These are phyloP conservation scores for Hydroisotoma schaefferi DNA, from an alignment of 2,888 invertebrate species.

Conservation along the genomic window DNA sequence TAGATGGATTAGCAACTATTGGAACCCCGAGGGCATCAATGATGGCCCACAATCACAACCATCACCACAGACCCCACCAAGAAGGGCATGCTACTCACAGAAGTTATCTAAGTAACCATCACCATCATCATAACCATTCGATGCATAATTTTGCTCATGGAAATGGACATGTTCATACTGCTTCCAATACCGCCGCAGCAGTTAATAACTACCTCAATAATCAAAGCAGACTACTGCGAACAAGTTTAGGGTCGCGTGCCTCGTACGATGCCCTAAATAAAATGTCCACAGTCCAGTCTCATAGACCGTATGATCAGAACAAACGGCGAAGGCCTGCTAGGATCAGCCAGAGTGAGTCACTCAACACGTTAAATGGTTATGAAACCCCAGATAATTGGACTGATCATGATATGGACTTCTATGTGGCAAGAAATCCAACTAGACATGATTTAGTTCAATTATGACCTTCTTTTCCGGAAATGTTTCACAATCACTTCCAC, in stretches of 20 bases:
- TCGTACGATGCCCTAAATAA: conserved; percentile 44
- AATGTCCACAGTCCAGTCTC: conserved; percentile 26
- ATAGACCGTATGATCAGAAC: conserved; percentile 32
- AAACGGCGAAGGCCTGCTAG: conserved; percentile 36
- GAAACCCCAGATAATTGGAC: conserved; percentile 85
- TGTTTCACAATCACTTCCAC: too few relatives aligned
- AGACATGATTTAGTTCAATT: conserved; percentile 66
- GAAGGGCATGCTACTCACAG: conserved; percentile 46
- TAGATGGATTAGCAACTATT: conserved; percentile 35
- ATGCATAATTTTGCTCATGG: conserved; percentile 15
- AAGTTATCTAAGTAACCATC: conserved; percentile 45
- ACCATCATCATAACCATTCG: conserved; percentile 47
- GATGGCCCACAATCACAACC: conserved; percentile 5
- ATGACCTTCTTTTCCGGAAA: conserved; percentile 29
- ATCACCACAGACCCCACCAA: conserved; percentile 29
- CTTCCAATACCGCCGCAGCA: conserved; percentile 23
- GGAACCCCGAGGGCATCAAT: conserved; percentile 17
- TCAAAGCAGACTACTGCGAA: conserved; percentile 42
- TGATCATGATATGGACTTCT: conserved; percentile 92
- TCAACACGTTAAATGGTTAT: conserved; percentile 59
- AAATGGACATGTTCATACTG: conserved; percentile 8
- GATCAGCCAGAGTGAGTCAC: conserved; percentile 45
- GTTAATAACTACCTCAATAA: conserved; percentile 42
- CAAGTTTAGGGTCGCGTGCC: conserved; percentile 44
- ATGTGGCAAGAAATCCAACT: conserved; percentile 81